phyloP scores from a whole-genome alignment of 2,888 invertebrate genomes.

The Gymnosoma rotundatum region DNA sequence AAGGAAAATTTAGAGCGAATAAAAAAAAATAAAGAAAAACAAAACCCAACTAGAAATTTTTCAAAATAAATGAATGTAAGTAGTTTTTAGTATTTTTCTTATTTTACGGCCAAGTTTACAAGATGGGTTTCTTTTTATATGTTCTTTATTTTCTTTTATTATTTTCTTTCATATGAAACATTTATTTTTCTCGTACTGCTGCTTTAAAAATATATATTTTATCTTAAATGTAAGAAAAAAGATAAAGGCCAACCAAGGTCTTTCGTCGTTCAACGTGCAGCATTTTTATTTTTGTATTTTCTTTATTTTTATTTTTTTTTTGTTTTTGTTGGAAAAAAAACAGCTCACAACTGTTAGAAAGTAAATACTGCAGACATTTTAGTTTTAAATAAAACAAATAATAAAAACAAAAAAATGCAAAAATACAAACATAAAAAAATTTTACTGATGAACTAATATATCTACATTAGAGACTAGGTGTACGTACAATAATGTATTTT shows the following conservation, averaged over 20 bases:
- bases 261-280: slow-evolving; percentile 23
- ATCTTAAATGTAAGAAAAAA: slow-evolving; percentile 31
- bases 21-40: not conserved
- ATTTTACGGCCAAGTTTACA: slow-evolving; percentile 67
- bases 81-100: slow-evolving; percentile 26
- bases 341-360: slow-evolving; percentile 34
- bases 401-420: not conserved
- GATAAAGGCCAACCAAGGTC: slow-evolving; percentile 58
- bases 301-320: not conserved
- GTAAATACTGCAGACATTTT: slow-evolving; percentile 32
- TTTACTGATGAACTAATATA: not conserved
- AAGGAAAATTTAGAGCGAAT: slow-evolving; percentile 29
- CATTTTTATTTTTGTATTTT: slow-evolving; percentile 4
- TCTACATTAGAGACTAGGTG: not conserved
- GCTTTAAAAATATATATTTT: slow-evolving; percentile 45
- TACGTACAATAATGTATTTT: not conserved
- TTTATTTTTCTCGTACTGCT: slow-evolving; percentile 25
- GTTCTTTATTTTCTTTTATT: not conserved
- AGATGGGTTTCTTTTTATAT: slow-evolving; percentile 36
- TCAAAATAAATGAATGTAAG: slow-evolving; percentile 36
- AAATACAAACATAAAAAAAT: not conserved
- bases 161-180: slow-evolving; percentile 12
- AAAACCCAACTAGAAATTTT: not conserved
- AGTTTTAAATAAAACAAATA: slow-evolving; percentile 11
- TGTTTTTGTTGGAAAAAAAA: not conserved